Conservation (phyloP, 2,113 vertebrate genomes). For the Salvelinus sp. region DNA sequence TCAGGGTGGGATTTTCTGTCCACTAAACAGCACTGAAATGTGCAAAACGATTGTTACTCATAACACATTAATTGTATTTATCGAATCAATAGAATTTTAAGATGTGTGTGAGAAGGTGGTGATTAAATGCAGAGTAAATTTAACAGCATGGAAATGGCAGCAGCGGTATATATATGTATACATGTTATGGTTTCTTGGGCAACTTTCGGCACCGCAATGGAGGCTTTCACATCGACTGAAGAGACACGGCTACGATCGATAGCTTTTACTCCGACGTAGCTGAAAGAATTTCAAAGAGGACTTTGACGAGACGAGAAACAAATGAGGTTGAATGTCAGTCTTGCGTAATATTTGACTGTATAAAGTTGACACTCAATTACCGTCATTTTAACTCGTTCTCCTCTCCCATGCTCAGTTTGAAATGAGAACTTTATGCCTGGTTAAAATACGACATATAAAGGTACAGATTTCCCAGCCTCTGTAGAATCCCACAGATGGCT, state of each 20-base stretch:
- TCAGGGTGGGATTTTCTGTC: neutral
- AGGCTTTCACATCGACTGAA: too few relatives aligned
- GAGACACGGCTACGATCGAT: neutral
- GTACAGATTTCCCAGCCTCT: conserved; percentile 2
- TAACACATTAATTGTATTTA: too few relatives aligned
- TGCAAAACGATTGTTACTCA: too few relatives aligned
- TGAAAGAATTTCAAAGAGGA: too few relatives aligned
- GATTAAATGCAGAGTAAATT: too few relatives aligned
- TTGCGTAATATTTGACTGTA: neutral
- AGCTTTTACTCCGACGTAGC: neutral
- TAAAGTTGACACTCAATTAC: neutral
- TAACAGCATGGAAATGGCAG: too few relatives aligned
- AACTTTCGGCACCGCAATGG: too few relatives aligned
- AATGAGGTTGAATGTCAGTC: neutral
- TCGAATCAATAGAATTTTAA: too few relatives aligned
- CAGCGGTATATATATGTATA: too few relatives aligned
- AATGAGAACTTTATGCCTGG: neutral
- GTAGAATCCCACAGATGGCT: conserved; percentile 40
- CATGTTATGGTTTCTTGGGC: too few relatives aligned
- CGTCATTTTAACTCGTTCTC: neutral
- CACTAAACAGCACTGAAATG: too few relatives aligned
- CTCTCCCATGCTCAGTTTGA: neutral
- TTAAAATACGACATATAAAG: conserved; percentile 3
- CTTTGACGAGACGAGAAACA: neutral
- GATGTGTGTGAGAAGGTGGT: too few relatives aligned